A percentile compares a stretch with the other conserved stretches of the same genome.
Conservation (phyloP, 2,797 vertebrate species). For the Malacoctenus gilli region DNA sequence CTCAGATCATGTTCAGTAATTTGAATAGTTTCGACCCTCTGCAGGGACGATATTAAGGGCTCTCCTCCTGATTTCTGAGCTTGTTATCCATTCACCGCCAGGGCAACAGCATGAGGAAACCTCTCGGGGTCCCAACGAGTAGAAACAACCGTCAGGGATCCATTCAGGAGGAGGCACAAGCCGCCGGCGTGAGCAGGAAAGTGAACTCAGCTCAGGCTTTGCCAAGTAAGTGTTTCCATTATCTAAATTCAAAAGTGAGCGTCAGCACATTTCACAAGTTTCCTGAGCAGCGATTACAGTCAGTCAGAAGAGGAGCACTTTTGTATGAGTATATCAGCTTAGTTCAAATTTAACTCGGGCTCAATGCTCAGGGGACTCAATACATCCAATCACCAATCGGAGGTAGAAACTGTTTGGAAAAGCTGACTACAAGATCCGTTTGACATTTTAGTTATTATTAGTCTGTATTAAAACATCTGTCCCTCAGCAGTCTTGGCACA, state of each 20-base stretch:
- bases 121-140: background rate
- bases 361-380: constrained; percentile 16
- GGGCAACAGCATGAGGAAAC: constrained; percentile 8
- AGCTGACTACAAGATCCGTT: constrained; percentile 4
- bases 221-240: constrained; percentile 18
- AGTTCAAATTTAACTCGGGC: constrained; percentile 12
- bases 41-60: background rate
- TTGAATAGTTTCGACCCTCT: too few relatives aligned
- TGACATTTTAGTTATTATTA: constrained; percentile 14
- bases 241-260: constrained; percentile 5
- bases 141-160: constrained; percentile 15
- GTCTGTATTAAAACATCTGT: constrained; percentile 14
- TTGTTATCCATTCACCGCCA: too few relatives aligned
- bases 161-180: constrained; percentile 21
- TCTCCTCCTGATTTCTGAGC: background rate
- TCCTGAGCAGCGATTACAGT: constrained; percentile 21
- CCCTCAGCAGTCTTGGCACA: constrained; percentile 6
- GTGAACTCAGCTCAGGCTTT: constrained; percentile 11
- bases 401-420: constrained; percentile 6
- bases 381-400: background rate
- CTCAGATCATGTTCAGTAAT: too few relatives aligned
- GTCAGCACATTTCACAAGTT: constrained; percentile 32
- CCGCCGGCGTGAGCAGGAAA: constrained; percentile 16
- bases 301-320: constrained; percentile 2
- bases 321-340: constrained; percentile 6